A percentile compares a stretch with the other conserved stretches of the same genome.
Conservation (phyloP, 1,140 invertebrate genomes). For the Psix sp. region DNA sequence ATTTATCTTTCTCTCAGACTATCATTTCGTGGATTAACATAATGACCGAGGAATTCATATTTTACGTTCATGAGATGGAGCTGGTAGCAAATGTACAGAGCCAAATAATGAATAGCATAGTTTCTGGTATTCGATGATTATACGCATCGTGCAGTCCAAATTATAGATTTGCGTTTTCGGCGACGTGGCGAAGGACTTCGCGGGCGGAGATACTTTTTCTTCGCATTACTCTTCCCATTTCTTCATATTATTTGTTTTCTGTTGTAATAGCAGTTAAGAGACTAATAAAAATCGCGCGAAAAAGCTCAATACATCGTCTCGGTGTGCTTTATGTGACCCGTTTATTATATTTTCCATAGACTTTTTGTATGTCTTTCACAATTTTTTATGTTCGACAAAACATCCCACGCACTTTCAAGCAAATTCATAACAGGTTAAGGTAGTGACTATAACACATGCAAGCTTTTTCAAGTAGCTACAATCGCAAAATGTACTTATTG, state of each 20-base stretch:
- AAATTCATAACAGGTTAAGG: conserved; percentile 27
- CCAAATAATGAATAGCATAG: conserved; percentile 77
- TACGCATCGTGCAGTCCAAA: conserved; percentile 74
- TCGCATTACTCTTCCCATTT: conserved; percentile 1
- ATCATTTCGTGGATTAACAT: conserved; percentile 76
- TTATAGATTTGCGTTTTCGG: conserved; percentile 75
- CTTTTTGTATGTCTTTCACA: conserved; percentile 44
- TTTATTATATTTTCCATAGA: conserved; percentile 67
- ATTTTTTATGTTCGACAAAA: conserved; percentile 55
- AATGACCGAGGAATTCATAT: conserved; percentile 75
- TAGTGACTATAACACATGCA: conserved; percentile 17
- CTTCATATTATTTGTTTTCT: conserved; percentile 3
- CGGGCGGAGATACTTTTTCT: conserved; percentile 58
- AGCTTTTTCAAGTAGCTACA: conserved; percentile 26
- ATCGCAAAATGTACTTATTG: conserved; percentile 6
- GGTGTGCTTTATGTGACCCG: conserved; percentile 53
- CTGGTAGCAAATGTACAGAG: conserved; percentile 76
- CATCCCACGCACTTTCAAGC: conserved; percentile 29
- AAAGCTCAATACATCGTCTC: conserved; percentile 31
- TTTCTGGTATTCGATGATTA: conserved; percentile 77
- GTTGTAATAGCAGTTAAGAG: too few relatives aligned
- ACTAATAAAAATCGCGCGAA: too few relatives aligned
- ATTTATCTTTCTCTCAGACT: conserved; percentile 46
- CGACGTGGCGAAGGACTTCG: conserved; percentile 58
- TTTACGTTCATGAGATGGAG: conserved; percentile 61